phyloP scores from a whole-genome alignment of 2,888 invertebrate genomes.

The Holacanthella duospinosa region DNA sequence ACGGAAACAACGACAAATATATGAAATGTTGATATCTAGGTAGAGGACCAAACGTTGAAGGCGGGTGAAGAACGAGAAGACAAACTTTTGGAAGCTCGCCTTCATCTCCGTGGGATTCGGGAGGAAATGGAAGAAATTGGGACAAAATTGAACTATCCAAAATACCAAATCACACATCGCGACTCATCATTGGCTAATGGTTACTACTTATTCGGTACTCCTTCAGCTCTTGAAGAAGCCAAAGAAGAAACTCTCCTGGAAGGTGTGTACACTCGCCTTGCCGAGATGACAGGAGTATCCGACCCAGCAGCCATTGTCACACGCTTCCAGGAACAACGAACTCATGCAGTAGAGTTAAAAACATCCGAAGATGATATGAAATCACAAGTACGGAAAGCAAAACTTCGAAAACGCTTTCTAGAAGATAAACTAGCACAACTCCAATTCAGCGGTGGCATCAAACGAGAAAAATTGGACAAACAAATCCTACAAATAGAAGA shows the following conservation, averaged over 20 bases:
- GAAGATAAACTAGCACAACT: conserved; percentile 31
- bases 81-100: conserved; percentile 28
- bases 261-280: conserved; percentile 27
- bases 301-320: conserved; percentile 29
- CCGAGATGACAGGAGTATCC: conserved; percentile 33
- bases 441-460: conserved; percentile 32
- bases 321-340: conserved; percentile 30
- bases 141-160: conserved; percentile 32
- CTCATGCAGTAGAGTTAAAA: conserved; percentile 27
- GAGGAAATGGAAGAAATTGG: conserved; percentile 36
- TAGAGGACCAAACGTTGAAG: conserved; percentile 30
- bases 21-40: conserved; percentile 16
- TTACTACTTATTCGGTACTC: conserved; percentile 12
- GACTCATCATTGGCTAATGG: conserved; percentile 35
- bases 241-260: conserved; percentile 26
- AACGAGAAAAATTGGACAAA: conserved; percentile 29
- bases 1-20: no score
- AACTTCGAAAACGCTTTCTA: conserved; percentile 32
- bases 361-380: conserved; percentile 25
- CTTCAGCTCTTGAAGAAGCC: conserved; percentile 15
- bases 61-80: conserved; percentile 32
- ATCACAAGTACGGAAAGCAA: conserved; percentile 30
- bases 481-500: conserved; percentile 17
- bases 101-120: conserved; percentile 32
- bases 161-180: conserved; percentile 35